Percentiles rank a stretch among this genome's conserved stretches.
phyloP scores from a whole-genome alignment of 1,140 invertebrate species.

The Drosophila micromelanica region DNA sequence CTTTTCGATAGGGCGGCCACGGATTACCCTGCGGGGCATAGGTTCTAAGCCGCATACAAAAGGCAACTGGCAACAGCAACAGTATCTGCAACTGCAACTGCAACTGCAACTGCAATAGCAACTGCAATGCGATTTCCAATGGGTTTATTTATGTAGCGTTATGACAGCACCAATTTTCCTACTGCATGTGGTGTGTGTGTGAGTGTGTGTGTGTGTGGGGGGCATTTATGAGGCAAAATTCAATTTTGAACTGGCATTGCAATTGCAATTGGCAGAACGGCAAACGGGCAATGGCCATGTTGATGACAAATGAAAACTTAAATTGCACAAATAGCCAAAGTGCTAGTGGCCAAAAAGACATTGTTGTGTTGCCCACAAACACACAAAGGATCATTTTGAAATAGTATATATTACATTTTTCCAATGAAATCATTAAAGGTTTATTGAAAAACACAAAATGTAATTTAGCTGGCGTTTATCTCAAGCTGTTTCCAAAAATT shows the following conservation, averaged over 20 bases:
- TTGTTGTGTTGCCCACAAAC: not conserved
- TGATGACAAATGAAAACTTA: slow-evolving; percentile 80
- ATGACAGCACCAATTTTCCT: slow-evolving; percentile 60
- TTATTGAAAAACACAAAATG: not conserved
- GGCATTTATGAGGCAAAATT: slow-evolving; percentile 64
- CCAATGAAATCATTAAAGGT: too few relatives aligned
- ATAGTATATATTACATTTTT: too few relatives aligned
- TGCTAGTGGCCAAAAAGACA: slow-evolving; percentile 36
- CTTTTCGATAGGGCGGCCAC: slow-evolving; percentile 32
- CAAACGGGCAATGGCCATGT: slow-evolving; percentile 57
- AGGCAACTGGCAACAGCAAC: slow-evolving; percentile 47
- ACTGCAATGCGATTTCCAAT: slow-evolving; percentile 73
- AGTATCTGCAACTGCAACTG: slow-evolving; percentile 14
- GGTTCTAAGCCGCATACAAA: slow-evolving; percentile 44
- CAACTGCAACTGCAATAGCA: slow-evolving; percentile 22
- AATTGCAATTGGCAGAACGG: slow-evolving; percentile 76
- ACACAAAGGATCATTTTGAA: too few relatives aligned
- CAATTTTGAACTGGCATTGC: slow-evolving; percentile 71
- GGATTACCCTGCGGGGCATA: slow-evolving; percentile 29
- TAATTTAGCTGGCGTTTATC: slow-evolving; percentile 8
- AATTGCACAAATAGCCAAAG: slow-evolving; percentile 50
- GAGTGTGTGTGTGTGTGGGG: slow-evolving; percentile 16
- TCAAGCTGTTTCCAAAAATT: slow-evolving; percentile 18
- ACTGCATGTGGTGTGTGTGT: slow-evolving; percentile 19
- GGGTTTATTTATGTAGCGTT: slow-evolving; percentile 81